Evolutionary conservation across 2,888 invertebrate species (phyloP), one percentile per base, ranked within the genome.

Genomic region (Chaetoderma sp.): DNA sequence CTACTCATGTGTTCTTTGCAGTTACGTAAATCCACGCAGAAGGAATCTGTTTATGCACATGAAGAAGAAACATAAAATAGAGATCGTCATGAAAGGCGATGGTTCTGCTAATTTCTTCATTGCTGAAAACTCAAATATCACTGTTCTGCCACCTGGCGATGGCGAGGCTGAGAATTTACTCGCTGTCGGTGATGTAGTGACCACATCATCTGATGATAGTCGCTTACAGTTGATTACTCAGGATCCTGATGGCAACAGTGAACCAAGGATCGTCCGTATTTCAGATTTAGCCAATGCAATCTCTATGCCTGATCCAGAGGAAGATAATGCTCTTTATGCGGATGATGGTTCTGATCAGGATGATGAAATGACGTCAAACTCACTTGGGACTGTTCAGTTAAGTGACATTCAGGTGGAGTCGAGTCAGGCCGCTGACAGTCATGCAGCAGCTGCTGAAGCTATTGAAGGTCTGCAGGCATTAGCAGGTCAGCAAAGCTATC

Each of bases 11-110:
- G 81, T 83, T 1, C 71, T 84, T 13, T 84, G 84, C 68, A 74
- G 79, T 28, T 83, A 83, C 61, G 78, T 78, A 47, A 82, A 82
- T 63, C 79, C 79, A 10, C 75, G 77, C 23, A 66, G 82, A 1
- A 70, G 79, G 54, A 83, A 82, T 52, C 71, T 84, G 5, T 83
- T 82, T 62, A 79, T 81, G 61, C 84, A 84, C 57, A 81, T 84
- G 81, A 77, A 78, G 65, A 83, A 84, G 71, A 82, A 83, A 60
- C 83, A 84, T 68, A 79, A 79, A 44, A 82, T 84, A 42, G 78
- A 79, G 60, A 80, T 82, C 25, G 71, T 80, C 21, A 73, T 80
- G 73, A 77, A 78, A 49, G 77, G 79, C 28, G 80, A 81, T 68
- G 80, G 80, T 1, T 66, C 78, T 21, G 72, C 74, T 16, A 79